Conservation (phyloP, 2,888 invertebrate species). For the Chymomyza procnemis region DNA sequence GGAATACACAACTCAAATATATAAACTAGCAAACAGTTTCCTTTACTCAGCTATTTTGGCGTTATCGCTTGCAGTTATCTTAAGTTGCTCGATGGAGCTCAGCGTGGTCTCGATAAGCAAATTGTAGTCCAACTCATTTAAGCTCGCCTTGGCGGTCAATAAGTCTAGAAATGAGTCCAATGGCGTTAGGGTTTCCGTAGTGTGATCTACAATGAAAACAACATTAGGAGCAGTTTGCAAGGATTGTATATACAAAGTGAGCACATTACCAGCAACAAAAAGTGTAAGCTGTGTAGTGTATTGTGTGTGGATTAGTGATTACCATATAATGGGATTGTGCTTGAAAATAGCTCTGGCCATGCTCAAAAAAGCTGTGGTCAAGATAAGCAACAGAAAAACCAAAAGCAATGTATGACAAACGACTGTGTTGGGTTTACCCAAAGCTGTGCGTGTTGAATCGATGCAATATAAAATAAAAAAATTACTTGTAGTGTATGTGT, state of each 20-base stretch:
- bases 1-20: neutral
- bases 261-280: slow-evolving; percentile 24
- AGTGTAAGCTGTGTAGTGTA: neutral
- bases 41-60: neutral
- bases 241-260: neutral
- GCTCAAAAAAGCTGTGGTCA: slow-evolving; percentile 49
- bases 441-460: slow-evolving; percentile 30
- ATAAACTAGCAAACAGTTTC: neutral
- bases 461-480: slow-evolving; percentile 19
- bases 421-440: slow-evolving; percentile 56
- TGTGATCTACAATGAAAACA: slow-evolving; percentile 81
- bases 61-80: slow-evolving; percentile 21
- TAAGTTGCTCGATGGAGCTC: slow-evolving; percentile 75
- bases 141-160: slow-evolving; percentile 91
- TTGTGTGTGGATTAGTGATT: slow-evolving; percentile 7
- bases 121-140: slow-evolving; percentile 91
- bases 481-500: slow-evolving; percentile 2
- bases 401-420: slow-evolving; percentile 57
- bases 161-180: slow-evolving; percentile 91
- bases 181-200: slow-evolving; percentile 87
- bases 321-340: slow-evolving; percentile 36
- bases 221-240: neutral
- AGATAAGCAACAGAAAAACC: slow-evolving; percentile 57
- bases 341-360: slow-evolving; percentile 17
- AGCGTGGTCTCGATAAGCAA: slow-evolving; percentile 89